A percentile compares a stretch with the other conserved stretches of the same genome.
Conservation (phyloP, 2,113 vertebrate genomes). For the Neopipo cinnamomea region DNA sequence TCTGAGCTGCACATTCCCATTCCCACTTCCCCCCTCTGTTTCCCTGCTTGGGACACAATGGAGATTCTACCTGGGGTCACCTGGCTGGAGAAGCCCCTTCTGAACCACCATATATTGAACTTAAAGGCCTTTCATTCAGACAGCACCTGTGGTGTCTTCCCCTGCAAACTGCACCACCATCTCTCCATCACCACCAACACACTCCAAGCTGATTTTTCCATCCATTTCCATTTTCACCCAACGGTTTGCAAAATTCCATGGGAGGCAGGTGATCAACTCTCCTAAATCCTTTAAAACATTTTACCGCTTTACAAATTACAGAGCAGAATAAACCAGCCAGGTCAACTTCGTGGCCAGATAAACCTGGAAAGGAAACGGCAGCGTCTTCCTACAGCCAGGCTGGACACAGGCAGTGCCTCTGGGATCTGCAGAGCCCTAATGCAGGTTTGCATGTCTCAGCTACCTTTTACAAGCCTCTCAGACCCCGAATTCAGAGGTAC, state of each 20-base stretch:
- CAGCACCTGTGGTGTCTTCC: not conserved
- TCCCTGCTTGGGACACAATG: rapidly evolving
- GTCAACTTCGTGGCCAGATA: not conserved
- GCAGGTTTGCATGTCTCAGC: not conserved
- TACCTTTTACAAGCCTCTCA: not conserved
- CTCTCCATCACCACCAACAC: not conserved
- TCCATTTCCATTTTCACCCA: not conserved
- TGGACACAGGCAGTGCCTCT: rapidly evolving
- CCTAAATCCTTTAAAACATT: not conserved
- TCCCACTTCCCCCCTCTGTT: not conserved
- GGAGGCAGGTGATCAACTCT: not conserved
- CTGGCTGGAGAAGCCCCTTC: not conserved
- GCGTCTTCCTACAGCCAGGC: not conserved
- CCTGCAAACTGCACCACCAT: not conserved
- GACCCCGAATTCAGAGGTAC: not conserved
- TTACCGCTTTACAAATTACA: not conserved
- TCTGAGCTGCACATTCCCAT: not conserved
- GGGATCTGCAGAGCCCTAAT: not conserved
- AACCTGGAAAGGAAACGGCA: not conserved
- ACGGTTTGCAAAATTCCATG: not conserved
- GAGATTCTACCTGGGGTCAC: not conserved
- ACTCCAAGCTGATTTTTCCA: not conserved
- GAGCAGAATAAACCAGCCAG: not conserved
- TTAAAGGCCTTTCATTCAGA: not conserved
- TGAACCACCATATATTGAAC: not conserved